Evolutionary conservation across 2,888 invertebrate genomes (phyloP).

Genomic region (Pollenia amentaria): DNA sequence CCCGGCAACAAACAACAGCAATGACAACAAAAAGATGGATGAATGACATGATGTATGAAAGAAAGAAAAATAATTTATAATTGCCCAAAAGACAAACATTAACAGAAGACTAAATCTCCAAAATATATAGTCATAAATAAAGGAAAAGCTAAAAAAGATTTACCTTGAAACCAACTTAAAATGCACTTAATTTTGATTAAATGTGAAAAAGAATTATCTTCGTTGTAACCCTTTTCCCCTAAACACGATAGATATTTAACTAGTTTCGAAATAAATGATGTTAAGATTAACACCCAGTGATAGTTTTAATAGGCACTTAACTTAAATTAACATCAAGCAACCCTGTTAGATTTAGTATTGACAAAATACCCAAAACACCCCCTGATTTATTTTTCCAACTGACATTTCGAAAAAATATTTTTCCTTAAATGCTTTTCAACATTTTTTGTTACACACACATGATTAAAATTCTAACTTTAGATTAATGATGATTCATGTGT

Average conservation of each 20-base stretch:
- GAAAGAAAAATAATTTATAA: constrained; percentile 53
- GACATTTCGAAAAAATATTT: constrained; percentile 48
- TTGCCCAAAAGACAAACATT: constrained; percentile 44
- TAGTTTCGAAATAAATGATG: constrained; percentile 64
- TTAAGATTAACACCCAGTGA: constrained; percentile 60
- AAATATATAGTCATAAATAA: background rate
- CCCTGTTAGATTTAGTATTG: constrained; percentile 39
- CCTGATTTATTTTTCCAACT: constrained; percentile 31
- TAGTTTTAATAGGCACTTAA: constrained; percentile 72
- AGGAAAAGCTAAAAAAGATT: constrained; percentile 3
- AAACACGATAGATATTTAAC: background rate
- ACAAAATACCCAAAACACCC: constrained; percentile 49
- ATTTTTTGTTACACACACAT: constrained; percentile 10
- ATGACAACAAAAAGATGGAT: constrained; percentile 61
- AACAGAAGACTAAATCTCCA: background rate
- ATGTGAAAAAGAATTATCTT: constrained; percentile 6
- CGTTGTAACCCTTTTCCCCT: constrained; percentile 47
- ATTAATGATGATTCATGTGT: constrained; percentile 67
- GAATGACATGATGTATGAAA: constrained; percentile 31
- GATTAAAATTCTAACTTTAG: constrained; percentile 62
- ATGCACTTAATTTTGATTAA: constrained; percentile 61
- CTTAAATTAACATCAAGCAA: constrained; percentile 71
- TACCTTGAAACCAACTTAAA: constrained; percentile 20
- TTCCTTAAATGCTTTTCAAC: background rate
- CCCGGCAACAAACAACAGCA: constrained; percentile 19